phyloP scores from a whole-genome alignment of 2,888 invertebrate genomes.

The Drosophila phalerata region DNA sequence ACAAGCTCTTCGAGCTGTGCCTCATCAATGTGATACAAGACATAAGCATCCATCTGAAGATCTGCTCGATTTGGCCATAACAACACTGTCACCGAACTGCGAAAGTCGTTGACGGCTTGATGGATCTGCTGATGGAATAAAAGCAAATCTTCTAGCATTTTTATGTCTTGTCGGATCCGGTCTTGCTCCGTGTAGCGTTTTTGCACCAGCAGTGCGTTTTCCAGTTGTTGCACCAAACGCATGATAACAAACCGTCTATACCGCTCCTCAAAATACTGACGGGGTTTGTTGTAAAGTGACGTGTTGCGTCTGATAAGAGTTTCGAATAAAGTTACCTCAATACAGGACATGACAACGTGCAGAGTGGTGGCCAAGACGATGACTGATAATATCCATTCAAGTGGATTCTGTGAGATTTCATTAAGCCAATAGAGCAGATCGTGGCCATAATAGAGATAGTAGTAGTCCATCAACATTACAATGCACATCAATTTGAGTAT shows the following conservation, averaged over 20 bases:
- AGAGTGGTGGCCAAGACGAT: slow-evolving; percentile 35
- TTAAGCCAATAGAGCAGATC: slow-evolving; percentile 59
- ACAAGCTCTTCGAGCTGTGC: slow-evolving; percentile 33
- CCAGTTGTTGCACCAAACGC: slow-evolving; percentile 63
- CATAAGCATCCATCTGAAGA: slow-evolving; percentile 45
- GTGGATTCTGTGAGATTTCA: slow-evolving; percentile 26
- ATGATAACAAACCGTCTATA: slow-evolving; percentile 62
- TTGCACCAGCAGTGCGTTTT: slow-evolving; percentile 48
- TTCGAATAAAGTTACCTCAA: slow-evolving; percentile 36
- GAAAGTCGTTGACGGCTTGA: slow-evolving; percentile 60
- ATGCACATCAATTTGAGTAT: slow-evolving; percentile 43
- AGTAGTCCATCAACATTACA: slow-evolving; percentile 44
- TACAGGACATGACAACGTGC: slow-evolving; percentile 43
- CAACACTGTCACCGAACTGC: slow-evolving; percentile 51
- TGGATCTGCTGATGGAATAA: slow-evolving; percentile 47
- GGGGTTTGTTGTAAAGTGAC: slow-evolving; percentile 33
- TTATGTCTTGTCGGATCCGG: background rate
- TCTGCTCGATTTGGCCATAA: slow-evolving; percentile 59
- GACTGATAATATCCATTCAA: slow-evolving; percentile 39
- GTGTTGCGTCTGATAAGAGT: slow-evolving; percentile 37
- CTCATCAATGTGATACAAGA: slow-evolving; percentile 57
- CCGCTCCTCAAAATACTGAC: slow-evolving; percentile 47
- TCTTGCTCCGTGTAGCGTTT: slow-evolving; percentile 15
- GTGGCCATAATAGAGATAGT: slow-evolving; percentile 39
- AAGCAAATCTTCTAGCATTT: slow-evolving; percentile 34